Conservation (phyloP, 2,797 vertebrate genomes). For the Hybognathus amarus region DNA sequence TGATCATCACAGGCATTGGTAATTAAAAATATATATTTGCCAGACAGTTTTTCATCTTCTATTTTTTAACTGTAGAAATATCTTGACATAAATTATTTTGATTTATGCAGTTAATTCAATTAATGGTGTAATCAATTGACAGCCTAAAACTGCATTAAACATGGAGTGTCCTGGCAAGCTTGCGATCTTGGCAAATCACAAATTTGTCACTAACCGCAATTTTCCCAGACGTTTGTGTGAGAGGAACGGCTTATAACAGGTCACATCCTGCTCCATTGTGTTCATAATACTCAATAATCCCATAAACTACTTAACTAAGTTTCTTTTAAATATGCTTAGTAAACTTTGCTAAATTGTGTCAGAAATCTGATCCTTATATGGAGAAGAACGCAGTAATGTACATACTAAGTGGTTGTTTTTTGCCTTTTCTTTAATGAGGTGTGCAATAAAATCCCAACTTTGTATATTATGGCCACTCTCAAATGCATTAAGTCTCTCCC, state of each 20-base stretch:
- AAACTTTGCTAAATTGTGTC: slow-evolving; percentile 14
- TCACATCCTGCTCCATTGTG: slow-evolving; percentile 12
- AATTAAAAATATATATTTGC: background rate
- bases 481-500: slow-evolving; percentile 17
- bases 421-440: slow-evolving; percentile 39
- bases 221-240: slow-evolving; percentile 1
- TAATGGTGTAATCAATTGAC: background rate
- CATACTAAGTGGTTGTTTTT: slow-evolving; percentile 7
- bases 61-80: background rate
- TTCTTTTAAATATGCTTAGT: background rate
- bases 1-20: background rate
- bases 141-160: background rate
- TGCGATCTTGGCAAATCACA: background rate
- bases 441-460: slow-evolving; percentile 27
- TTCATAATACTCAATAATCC: slow-evolving; percentile 31
- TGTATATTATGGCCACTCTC: slow-evolving; percentile 16
- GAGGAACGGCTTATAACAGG: background rate
- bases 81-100: background rate
- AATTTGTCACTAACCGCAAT: background rate
- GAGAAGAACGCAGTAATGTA: slow-evolving; percentile 10
- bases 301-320: slow-evolving; percentile 17
- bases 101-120: background rate
- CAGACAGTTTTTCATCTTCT: background rate
- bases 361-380: background rate
- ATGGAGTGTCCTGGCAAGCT: background rate